These are phyloP conservation scores for Siphlonurus alternatus DNA, from an alignment of 2,888 invertebrate species.

Conservation along the genomic window DNA sequence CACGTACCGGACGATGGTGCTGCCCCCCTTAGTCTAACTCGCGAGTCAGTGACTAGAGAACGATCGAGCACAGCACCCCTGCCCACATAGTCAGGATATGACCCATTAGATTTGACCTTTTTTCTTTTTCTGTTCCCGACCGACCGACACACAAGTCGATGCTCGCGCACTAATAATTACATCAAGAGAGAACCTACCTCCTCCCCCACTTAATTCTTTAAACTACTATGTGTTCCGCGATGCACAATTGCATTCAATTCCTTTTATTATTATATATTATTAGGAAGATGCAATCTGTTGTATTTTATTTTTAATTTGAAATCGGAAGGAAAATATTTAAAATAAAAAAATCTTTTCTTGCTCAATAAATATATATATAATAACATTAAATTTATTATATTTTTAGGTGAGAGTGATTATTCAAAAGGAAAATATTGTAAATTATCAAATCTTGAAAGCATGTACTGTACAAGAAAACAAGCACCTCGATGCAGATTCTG, in stretches of 20 bases:
- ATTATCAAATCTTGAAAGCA: too few relatives aligned
- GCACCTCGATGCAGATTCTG: too few relatives aligned
- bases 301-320: too few relatives aligned
- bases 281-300: neutral
- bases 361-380: too few relatives aligned
- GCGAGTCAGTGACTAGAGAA: too few relatives aligned
- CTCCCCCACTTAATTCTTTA: neutral
- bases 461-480: too few relatives aligned
- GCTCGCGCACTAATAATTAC: neutral
- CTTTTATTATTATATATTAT: neutral
- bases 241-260: neutral
- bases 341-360: too few relatives aligned
- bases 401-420: too few relatives aligned
- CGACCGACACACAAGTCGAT: neutral
- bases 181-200: neutral
- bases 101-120: constrained; percentile 3
- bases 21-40: neutral
- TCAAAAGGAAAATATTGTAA: too few relatives aligned
- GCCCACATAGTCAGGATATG: neutral
- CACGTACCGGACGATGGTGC: neutral
- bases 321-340: too few relatives aligned
- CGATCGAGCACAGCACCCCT: too few relatives aligned
- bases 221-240: neutral
- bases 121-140: neutral
- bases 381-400: too few relatives aligned